Evolutionary conservation across 2,888 invertebrate genomes (phyloP).

Genomic region (Anoncus sp.): DNA sequence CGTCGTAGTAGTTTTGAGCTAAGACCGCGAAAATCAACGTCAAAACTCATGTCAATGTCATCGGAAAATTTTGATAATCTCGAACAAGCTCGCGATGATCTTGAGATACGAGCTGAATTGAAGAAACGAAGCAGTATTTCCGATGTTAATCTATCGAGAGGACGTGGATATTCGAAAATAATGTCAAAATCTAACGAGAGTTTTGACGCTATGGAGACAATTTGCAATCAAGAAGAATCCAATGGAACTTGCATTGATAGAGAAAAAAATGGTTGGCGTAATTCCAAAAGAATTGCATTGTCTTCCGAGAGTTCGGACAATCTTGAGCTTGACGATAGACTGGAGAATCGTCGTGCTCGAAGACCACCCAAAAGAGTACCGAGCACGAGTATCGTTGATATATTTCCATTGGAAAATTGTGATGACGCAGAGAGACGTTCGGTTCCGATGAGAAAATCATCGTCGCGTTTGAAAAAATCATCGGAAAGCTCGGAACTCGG

Average conservation of each 20-base stretch:
- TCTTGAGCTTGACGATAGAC: slow-evolving; percentile 75
- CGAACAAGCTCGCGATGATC: slow-evolving; percentile 59
- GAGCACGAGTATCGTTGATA: slow-evolving; percentile 74
- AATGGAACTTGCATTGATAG: slow-evolving; percentile 58
- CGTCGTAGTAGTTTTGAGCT: slow-evolving; percentile 76
- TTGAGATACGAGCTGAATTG: slow-evolving; percentile 63
- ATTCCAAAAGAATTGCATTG: slow-evolving; percentile 71
- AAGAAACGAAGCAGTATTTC: slow-evolving; percentile 77
- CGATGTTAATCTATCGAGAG: slow-evolving; percentile 75
- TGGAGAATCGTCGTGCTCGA: slow-evolving; percentile 75
- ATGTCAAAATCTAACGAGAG: slow-evolving; percentile 79
- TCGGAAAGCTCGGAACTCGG: slow-evolving; percentile 81
- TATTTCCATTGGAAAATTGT: slow-evolving; percentile 65
- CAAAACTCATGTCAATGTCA: slow-evolving; percentile 78
- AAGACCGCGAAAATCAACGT: slow-evolving; percentile 63
- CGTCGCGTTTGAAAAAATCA: slow-evolving; percentile 78
- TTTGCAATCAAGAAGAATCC: slow-evolving; percentile 63
- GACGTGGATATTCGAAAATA: slow-evolving; percentile 70
- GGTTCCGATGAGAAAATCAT: slow-evolving; percentile 70
- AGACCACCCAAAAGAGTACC: slow-evolving; percentile 76
- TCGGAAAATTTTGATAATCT: slow-evolving; percentile 78
- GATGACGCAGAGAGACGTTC: slow-evolving; percentile 69
- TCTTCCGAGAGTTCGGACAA: slow-evolving; percentile 81
- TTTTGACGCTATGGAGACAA: slow-evolving; percentile 72
- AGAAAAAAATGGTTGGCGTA: slow-evolving; percentile 65